These are phyloP conservation scores for Galaxea fascicularis DNA, from an alignment of 92 coral and sea anemone genomes.

Conservation along the genomic window DNA sequence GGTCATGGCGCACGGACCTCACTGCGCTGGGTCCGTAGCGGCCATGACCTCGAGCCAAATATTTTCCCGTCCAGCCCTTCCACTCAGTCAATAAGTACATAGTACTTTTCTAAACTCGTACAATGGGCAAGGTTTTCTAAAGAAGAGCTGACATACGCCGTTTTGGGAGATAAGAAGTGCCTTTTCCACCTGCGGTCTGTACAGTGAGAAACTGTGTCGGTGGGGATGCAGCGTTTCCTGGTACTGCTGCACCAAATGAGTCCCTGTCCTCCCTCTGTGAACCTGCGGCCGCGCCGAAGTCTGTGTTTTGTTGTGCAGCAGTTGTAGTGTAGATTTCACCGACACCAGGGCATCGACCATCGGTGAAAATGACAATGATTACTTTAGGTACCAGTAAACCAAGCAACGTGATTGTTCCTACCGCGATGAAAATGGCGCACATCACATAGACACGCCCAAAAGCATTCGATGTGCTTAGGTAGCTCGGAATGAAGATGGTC, in stretches of 20 bases:
- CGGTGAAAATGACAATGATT: constrained; percentile 31
- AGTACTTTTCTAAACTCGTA: neutral
- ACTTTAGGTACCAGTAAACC: constrained; percentile 87
- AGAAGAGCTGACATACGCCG: neutral
- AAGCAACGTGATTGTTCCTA: constrained; percentile 77
- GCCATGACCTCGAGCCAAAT: too few species aligned
- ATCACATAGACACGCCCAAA: constrained; percentile 64
- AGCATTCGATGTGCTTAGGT: constrained; percentile 58
- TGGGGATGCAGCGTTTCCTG: neutral
- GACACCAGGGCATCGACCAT: neutral
- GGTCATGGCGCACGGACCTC: too few species aligned
- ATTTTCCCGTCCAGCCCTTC: too few species aligned
- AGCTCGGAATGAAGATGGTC: constrained; percentile 86
- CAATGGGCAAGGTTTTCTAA: neutral
- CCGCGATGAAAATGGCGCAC: constrained; percentile 57
- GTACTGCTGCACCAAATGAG: neutral
- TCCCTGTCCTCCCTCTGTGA: neutral
- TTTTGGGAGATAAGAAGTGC: neutral
- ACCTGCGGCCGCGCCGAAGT: neutral
- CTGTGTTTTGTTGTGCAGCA: neutral
- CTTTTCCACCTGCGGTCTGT: neutral
- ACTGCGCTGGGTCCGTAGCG: too few species aligned
- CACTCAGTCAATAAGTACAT: too few species aligned
- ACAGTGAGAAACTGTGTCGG: constrained; percentile 3
- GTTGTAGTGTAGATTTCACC: neutral